Conservation (phyloP, 2,888 invertebrate genomes). For the Pheosia gnoma region DNA sequence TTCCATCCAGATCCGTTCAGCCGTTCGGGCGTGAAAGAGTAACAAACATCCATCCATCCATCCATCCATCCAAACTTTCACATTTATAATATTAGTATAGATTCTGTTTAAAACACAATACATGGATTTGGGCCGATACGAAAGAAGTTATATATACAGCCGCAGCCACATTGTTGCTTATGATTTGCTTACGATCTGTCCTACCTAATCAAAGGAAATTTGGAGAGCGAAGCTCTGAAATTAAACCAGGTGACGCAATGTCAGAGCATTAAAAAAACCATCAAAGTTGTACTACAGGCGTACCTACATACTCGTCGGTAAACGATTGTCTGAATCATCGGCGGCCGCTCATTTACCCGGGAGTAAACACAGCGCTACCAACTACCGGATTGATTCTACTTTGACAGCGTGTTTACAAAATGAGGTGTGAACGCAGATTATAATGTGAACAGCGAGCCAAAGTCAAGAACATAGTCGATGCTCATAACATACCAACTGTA, state of each 20-base stretch:
- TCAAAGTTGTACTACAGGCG: slow-evolving; percentile 51
- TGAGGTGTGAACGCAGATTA: slow-evolving; percentile 40
- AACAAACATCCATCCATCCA: too few relatives aligned
- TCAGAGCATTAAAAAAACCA: slow-evolving; percentile 24
- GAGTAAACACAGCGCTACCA: slow-evolving; percentile 56
- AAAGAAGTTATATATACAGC: slow-evolving; percentile 2
- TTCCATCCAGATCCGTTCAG: too few relatives aligned
- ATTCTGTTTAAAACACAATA: not conserved
- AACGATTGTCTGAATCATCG: slow-evolving; percentile 53
- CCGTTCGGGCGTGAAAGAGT: too few relatives aligned
- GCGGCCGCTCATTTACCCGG: slow-evolving; percentile 44
- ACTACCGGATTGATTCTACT: slow-evolving; percentile 57
- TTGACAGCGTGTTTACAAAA: slow-evolving; percentile 66
- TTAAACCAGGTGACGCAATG: slow-evolving; percentile 12
- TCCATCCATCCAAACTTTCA: too few relatives aligned
- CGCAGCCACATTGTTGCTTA: not conserved
- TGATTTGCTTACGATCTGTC: not conserved
- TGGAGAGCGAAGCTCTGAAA: not conserved
- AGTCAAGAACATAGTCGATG: slow-evolving; percentile 24
- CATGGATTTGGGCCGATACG: not conserved
- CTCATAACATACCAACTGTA: slow-evolving; percentile 7
- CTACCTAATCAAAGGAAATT: not conserved
- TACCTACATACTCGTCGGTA: slow-evolving; percentile 28
- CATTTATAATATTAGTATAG: too few relatives aligned
- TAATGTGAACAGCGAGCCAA: slow-evolving; percentile 42